Base-by-base conservation (phyloP, 2,797 vertebrate species). In the Micropoecilia bifurca region DNA sequence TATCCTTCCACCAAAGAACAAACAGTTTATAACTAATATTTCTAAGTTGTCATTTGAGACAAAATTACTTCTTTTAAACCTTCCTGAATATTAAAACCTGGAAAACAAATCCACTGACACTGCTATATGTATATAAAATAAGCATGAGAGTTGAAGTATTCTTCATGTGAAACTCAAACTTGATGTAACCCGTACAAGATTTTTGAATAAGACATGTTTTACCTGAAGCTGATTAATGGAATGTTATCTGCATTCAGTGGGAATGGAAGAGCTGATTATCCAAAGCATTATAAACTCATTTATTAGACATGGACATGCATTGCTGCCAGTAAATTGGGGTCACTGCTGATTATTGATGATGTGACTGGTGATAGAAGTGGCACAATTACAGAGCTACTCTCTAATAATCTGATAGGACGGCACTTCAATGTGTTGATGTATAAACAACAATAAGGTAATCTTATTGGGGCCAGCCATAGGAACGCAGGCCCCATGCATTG, bases 251-350 rank as follows among this genome's bases (percentile, higher is more conserved):
- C 12, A n/a, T 69, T 6, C 66, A 45, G 39, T 13, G 66, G 12
- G 25, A 69, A 69, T 45, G 66, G 66, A 45, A 69, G 43, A 45
- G 22, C 66, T 69, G 22, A 43, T 69, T 43, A 22, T 43, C 39
- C 10, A 69, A 43, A 69, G 12, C 39, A 41, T 43, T 43, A 69
- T 25, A 43, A 69, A 25, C 66, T 69, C 66, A 41, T 43, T 69
- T 69, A 69, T 43, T 69, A 43, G 66, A 69, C 39, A 69, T 43
- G 66, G 39, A 69, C 66, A 69, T 69, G 22, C 66, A 69, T 41
- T 25, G 66, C 66, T 69, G 39, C 39, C 66, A 43, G 39, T n/a
- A 69, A 69, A 69, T 69, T 43, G 39, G 66, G 39, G 66, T 69
- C 39, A 43, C 39, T 43, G 39, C 20, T 69, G 66, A 66, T 43